Base-by-base conservation (phyloP, 1,140 invertebrate genomes). In the Pristionchus pacificus region DNA sequence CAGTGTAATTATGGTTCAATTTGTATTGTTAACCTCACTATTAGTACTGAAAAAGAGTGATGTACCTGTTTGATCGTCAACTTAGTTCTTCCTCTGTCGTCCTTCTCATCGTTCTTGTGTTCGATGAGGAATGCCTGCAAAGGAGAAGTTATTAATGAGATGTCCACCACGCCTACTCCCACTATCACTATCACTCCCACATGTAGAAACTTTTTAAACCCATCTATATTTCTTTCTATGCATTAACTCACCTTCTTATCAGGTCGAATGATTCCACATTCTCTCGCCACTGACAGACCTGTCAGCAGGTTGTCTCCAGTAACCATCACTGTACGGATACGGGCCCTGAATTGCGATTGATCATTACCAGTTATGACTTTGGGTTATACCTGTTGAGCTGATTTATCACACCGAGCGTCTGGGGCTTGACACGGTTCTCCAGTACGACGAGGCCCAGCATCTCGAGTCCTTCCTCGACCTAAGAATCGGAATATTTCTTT, bases 301-400 rank as follows among this genome's bases (percentile, higher is more conserved):
- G 96, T 98, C 78, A 95, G 88, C 71, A 98, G 90, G 85, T 98
- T 98, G 84, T 98, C 96, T 65, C 94, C 93, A 68, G 96, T 98
- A n/a, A 98, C 91, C 96, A 98, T 98, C 2, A 97, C 88, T 2
- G 92, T 89, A 71, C 93, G 89, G 73, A 98, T 91, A 72, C 91
- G 88, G 0, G 95, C 95, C 24, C 80, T 80, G 49, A 70, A 77
- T 77, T 19, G 55, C 6, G 19, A 10, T 49, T 58, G 74, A n/a
- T 19, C 10, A 62, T 77, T 74, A 62, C 25, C 57, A 61, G 0
- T 59, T 33, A 14, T 75, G 27, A 10, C 24, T 19, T 76, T 72
- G 65, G n/a, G 30, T 28, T 49, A 14, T 38, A 79, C 80, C 64
- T 77, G 33, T 82, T 84, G 1, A 83, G 74, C 64, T 83, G 80